These are phyloP conservation scores for Pardalotus punctatus DNA, from an alignment of 2,113 vertebrate species.

Conservation along the genomic window DNA sequence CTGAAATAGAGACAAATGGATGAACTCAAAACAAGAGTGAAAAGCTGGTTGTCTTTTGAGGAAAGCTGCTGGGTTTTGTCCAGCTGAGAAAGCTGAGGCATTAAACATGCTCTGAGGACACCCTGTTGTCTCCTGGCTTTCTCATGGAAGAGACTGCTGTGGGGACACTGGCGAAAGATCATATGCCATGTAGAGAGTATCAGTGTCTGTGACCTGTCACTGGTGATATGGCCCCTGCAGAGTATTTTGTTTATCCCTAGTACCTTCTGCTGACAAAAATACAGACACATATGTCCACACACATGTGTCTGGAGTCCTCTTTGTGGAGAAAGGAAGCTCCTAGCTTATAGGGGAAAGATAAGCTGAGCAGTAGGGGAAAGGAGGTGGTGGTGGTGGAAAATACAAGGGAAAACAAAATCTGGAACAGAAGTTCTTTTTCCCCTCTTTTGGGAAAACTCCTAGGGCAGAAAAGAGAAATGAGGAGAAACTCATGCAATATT, in stretches of 20 bases:
- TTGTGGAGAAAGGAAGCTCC: not conserved
- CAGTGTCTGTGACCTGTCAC: not conserved
- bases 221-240: not conserved
- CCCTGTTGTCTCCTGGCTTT: not conserved
- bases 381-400: fast-evolving
- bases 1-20: not conserved
- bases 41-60: not conserved
- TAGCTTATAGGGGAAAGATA: not conserved
- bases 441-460: not conserved
- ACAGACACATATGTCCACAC: not conserved
- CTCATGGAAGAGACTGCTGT: not conserved
- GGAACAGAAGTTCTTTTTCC: not conserved
- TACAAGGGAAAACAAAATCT: not conserved
- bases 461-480: not conserved
- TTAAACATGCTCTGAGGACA: not conserved
- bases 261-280: not conserved
- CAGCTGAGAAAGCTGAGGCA: not conserved
- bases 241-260: not conserved
- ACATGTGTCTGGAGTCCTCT: not conserved
- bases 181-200: not conserved
- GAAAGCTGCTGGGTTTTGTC: not conserved
- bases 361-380: not conserved
- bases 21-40: not conserved
- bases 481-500: not conserved
- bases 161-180: not conserved